Evolutionary conservation across 2,797 vertebrate genomes (phyloP).

Genomic region (Urosaurus nigricauda): DNA sequence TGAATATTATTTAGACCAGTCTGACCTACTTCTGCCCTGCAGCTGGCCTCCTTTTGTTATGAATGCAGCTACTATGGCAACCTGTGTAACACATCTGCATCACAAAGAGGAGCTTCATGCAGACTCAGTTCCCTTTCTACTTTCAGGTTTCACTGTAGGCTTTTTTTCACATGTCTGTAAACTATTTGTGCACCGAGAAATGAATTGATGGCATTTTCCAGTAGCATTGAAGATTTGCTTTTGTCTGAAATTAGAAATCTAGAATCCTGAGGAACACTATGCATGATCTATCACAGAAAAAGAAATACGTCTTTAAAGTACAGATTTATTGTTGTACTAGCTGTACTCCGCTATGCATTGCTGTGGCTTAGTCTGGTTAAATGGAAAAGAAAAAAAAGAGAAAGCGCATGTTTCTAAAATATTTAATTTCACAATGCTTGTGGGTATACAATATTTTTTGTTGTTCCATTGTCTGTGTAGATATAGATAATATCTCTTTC

Average conservation of each 20-base stretch:
- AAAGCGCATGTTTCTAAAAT: too few relatives aligned
- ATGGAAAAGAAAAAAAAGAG: too few relatives aligned
- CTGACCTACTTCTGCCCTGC: constrained; percentile 72
- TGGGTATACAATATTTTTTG: too few relatives aligned
- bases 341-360: too few relatives aligned
- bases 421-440: too few relatives aligned
- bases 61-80: constrained; percentile 75
- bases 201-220: background rate
- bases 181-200: background rate
- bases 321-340: background rate
- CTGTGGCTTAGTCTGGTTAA: too few relatives aligned
- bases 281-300: background rate
- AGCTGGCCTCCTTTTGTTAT: constrained; percentile 55
- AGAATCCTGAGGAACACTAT: background rate
- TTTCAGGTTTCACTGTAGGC: constrained; percentile 15
- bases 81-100: constrained; percentile 55
- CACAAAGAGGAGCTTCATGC: constrained; percentile 58
- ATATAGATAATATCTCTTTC: too few relatives aligned
- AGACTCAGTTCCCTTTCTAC: constrained; percentile 47
- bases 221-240: fast-evolving
- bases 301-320: background rate
- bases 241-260: background rate
- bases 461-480: too few relatives aligned
- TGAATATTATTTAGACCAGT: constrained; percentile 60
- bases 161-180: background rate